A percentile compares a stretch with the other conserved stretches of the same genome.
These are phyloP conservation scores for Heliocidaris tuberculata DNA, from an alignment of 35 echinoderm and acorn worm genomes.

Conservation along the genomic window DNA sequence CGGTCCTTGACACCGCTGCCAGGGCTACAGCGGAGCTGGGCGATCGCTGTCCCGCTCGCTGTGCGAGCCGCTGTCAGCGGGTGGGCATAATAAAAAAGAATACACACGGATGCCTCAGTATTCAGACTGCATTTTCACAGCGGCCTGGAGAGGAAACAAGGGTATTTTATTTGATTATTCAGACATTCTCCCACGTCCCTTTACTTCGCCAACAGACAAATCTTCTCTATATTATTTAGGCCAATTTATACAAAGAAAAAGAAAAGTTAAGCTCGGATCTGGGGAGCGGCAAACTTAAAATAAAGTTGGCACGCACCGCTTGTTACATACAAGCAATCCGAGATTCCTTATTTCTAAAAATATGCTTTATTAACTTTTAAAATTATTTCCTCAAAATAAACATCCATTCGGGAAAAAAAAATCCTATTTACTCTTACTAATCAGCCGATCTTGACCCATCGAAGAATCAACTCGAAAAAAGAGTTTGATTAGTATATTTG, in stretches of 20 bases:
- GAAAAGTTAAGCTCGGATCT: neutral
- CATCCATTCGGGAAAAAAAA: too few relatives aligned
- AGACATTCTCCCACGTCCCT: neutral
- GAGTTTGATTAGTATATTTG: too few relatives aligned
- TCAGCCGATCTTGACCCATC: too few relatives aligned
- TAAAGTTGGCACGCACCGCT: neutral
- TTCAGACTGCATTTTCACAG: conserved; percentile 27
- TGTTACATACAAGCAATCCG: too few relatives aligned
- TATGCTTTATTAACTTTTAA: too few relatives aligned
- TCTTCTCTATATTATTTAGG: neutral
- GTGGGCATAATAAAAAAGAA: neutral
- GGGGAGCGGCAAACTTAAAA: neutral
- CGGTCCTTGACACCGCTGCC: conserved; percentile 35
- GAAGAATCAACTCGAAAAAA: too few relatives aligned
- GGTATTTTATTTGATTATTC: conserved; percentile 42
- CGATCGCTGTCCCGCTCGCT: neutral
- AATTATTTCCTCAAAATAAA: too few relatives aligned
- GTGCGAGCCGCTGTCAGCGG: conserved; percentile 1
- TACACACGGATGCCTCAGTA: neutral
- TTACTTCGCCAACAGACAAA: neutral
- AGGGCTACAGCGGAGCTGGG: neutral
- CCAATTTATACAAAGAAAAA: neutral
- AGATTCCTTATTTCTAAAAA: too few relatives aligned
- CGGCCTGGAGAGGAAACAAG: neutral
- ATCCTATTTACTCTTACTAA: too few relatives aligned